These are phyloP conservation scores for Drosophila mayri DNA, from an alignment of 1,140 invertebrate genomes.

Conservation along the genomic window DNA sequence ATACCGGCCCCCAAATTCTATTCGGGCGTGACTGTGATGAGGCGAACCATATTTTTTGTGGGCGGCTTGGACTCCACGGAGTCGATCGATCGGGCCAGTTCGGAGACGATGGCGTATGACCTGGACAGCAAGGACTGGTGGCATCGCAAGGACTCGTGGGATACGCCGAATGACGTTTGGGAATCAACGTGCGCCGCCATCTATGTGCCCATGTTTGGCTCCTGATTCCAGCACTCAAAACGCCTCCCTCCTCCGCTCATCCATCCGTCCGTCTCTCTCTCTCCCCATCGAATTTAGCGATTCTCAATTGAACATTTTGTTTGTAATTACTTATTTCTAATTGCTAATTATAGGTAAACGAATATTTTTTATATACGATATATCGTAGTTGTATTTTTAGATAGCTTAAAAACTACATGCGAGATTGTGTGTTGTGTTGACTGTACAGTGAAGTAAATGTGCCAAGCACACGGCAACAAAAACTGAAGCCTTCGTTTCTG, in stretches of 20 bases:
- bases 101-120: constrained; percentile 88
- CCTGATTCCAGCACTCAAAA: constrained; percentile 58
- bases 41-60: constrained; percentile 89
- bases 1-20: constrained; percentile 90
- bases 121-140: constrained; percentile 86
- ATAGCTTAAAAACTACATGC: constrained; percentile 23
- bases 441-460: constrained; percentile 43
- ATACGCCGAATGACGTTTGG: constrained; percentile 89
- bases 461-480: constrained; percentile 38
- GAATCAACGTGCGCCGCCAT: constrained; percentile 89
- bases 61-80: constrained; percentile 90
- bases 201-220: constrained; percentile 86
- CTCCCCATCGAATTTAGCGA: constrained; percentile 37
- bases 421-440: constrained; percentile 29
- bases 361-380: constrained; percentile 7
- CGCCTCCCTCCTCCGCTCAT: not conserved
- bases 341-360: not conserved
- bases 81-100: constrained; percentile 89
- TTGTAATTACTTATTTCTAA: constrained; percentile 1
- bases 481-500: constrained; percentile 15
- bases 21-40: constrained; percentile 88
- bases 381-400: constrained; percentile 13
- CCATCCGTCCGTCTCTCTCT: not conserved
- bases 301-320: constrained; percentile 25
- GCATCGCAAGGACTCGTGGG: constrained; percentile 86